Conservation (phyloP, 2,888 invertebrate species). For the Tipula lateralis region DNA sequence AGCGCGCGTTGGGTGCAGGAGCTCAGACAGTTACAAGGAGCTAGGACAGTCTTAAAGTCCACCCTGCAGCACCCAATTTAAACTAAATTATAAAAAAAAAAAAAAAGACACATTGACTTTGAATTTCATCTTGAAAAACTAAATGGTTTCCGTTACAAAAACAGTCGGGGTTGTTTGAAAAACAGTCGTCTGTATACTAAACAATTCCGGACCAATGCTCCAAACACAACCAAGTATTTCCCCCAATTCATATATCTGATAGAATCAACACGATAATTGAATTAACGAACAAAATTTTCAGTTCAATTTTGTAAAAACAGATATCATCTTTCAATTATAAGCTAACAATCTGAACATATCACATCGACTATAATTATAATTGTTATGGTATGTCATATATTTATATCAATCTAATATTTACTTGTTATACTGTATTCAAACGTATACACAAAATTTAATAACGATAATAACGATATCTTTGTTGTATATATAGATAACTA, state of each 20-base stretch:
- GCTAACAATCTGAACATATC: background rate
- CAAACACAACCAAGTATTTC: too few species aligned
- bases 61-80: too few species aligned
- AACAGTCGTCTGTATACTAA: too few species aligned
- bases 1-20: too few species aligned
- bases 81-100: too few species aligned
- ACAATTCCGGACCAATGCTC: too few species aligned
- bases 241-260: background rate
- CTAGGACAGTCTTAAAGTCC: too few species aligned
- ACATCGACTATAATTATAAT: background rate
- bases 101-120: too few species aligned
- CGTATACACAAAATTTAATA: background rate
- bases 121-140: too few species aligned
- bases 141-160: too few species aligned
- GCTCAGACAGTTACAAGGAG: too few species aligned
- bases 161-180: too few species aligned
- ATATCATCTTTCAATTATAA: background rate
- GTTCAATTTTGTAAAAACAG: background rate
- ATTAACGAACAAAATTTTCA: background rate
- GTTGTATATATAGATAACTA: background rate
- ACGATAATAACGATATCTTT: background rate
- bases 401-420: background rate
- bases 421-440: background rate
- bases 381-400: background rate
- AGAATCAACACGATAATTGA: background rate